Conservation (phyloP, 2,797 vertebrate genomes). For the Lagorchestes hirsutus region DNA sequence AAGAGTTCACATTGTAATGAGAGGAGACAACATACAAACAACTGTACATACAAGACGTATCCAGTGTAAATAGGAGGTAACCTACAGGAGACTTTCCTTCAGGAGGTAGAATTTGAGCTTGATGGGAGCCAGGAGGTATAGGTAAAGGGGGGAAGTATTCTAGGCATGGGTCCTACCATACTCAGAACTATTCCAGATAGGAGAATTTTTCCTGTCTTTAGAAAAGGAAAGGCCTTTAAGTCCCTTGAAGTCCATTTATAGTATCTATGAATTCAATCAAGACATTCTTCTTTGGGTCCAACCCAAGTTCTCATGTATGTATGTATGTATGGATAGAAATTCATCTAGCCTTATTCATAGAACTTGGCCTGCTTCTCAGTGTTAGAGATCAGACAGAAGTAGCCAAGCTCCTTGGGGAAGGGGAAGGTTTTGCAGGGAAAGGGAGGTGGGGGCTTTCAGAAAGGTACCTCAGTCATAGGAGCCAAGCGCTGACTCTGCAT, state of each 20-base stretch:
- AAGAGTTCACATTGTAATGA: neutral
- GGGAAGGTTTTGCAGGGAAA: neutral
- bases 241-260: neutral
- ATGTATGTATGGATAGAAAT: neutral
- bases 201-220: neutral
- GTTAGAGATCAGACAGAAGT: neutral
- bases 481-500: constrained; percentile 74
- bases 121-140: neutral
- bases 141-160: neutral
- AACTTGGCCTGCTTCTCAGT: neutral
- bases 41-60: neutral
- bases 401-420: constrained; percentile 20
- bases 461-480: constrained; percentile 67
- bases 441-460: neutral
- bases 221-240: neutral
- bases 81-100: neutral
- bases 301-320: neutral
- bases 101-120: neutral
- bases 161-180: neutral
- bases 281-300: neutral
- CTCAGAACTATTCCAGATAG: neutral
- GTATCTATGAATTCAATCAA: neutral
- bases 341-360: neutral
- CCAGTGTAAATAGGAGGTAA: neutral
- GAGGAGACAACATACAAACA: neutral